Evolutionary conservation across 2,888 invertebrate genomes (phyloP), one percentile per base, ranked within the genome.

Genomic region (Acronicta leporina): DNA sequence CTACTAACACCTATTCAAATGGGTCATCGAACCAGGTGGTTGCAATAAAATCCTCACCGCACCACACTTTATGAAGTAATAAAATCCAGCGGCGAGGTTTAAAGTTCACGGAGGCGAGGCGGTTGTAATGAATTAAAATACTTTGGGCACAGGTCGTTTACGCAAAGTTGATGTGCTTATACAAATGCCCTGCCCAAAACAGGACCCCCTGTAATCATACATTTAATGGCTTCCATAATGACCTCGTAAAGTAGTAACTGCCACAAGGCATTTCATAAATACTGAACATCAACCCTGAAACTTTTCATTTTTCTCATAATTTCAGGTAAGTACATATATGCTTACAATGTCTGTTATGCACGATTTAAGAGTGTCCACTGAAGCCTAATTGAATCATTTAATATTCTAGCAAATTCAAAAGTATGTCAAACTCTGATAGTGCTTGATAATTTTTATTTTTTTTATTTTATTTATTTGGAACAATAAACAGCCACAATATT

Each of bases 201-300:
- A 88, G 87, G 86, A 83, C 78, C 83, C 82, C 80, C 81, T 84
- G 89, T 89, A 92, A 91, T 92, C 91, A 91, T 92, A 92, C 83
- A 86, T 91, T 93, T 92, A 92, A 92, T 93, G 92, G 91, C 83
- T 82, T 73, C 85, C 88, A 89, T 93, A 92, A 92, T 90, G 91
- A 90, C 90, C 88, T 91, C 90, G 88, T 92, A 91, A 92, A 91
- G 87, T 88, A 90, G 87, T 89, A 88, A 89, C 88, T 85, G 89
- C 90, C 85, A 84, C 80, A 79, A 87, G 85, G 83, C 84, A 83
- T 85, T 86, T 87, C 89, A 89, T 92, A 92, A 92, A 92, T 91
- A 91, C 85, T 81, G 73, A 88, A 89, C 84, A 88, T 89, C 80
- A 77, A 55, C 50, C 61, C 44, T 55, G 50, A 48, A 79, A 77